Percentiles rank a stretch among this genome's conserved stretches.
These are phyloP conservation scores for Zosterops lateralis DNA, from an alignment of 2,113 vertebrate species.

Conservation along the genomic window DNA sequence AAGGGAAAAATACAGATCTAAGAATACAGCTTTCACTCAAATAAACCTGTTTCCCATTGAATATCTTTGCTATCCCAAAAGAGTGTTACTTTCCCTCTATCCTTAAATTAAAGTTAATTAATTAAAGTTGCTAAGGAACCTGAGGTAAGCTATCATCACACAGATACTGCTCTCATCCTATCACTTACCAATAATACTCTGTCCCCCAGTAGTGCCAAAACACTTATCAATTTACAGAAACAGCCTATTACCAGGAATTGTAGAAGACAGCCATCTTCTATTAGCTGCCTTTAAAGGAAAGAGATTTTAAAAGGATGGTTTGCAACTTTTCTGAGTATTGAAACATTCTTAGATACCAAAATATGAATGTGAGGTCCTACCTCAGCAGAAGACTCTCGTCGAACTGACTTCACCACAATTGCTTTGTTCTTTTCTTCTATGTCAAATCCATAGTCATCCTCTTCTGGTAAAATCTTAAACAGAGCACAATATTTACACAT, in stretches of 20 bases:
- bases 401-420: slow-evolving; percentile 90
- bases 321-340: not conserved
- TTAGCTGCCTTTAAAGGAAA: not conserved
- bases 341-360: not conserved
- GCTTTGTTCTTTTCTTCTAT: slow-evolving; percentile 97
- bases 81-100: not conserved
- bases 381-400: slow-evolving; percentile 91
- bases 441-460: slow-evolving; percentile 95
- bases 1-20: not conserved
- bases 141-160: not conserved
- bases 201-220: not conserved
- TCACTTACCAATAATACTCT: not conserved
- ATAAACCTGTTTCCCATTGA: not conserved
- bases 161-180: not conserved
- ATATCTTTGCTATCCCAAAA: not conserved
- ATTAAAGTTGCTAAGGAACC: not conserved
- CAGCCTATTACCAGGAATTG: not conserved
- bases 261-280: not conserved
- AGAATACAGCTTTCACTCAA: not conserved
- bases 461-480: slow-evolving; percentile 89
- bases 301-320: not conserved
- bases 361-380: slow-evolving; percentile 63
- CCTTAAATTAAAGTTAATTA: not conserved
- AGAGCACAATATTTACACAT: not conserved
- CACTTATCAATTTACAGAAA: not conserved